Percentiles rank a stretch among this genome's conserved stretches.
These are phyloP conservation scores for Oostethus manadensis DNA, from an alignment of 2,113 vertebrate species.

Conservation along the genomic window DNA sequence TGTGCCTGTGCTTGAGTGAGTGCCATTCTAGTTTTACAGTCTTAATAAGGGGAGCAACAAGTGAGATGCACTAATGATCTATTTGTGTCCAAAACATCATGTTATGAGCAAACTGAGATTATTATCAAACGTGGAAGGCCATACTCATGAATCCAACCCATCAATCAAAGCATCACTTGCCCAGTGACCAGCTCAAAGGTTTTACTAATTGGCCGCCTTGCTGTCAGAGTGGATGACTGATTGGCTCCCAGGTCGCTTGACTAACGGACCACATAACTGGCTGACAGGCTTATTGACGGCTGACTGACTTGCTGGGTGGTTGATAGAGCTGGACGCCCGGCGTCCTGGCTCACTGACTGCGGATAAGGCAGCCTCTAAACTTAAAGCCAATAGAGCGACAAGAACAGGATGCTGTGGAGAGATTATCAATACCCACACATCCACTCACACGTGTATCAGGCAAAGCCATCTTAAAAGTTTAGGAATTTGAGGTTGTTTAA, in stretches of 20 bases:
- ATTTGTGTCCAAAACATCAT: constrained; percentile 8
- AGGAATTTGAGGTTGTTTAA: constrained; percentile 6
- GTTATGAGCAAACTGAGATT: constrained; percentile 3
- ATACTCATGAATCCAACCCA: background rate
- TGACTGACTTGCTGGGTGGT: constrained; percentile 43
- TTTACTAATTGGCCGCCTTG: constrained; percentile 38
- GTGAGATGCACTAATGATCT: constrained; percentile 19
- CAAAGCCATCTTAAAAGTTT: constrained; percentile 18
- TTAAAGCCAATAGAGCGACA: constrained; percentile 36
- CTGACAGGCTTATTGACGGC: constrained; percentile 55
- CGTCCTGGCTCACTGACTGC: constrained; percentile 28
- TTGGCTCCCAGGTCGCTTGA: constrained; percentile 42
- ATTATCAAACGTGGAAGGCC: constrained; percentile 6
- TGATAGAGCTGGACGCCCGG: constrained; percentile 44
- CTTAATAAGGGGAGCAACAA: background rate
- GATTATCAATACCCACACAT: constrained; percentile 38
- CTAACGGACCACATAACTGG: constrained; percentile 60
- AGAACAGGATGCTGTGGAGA: constrained; percentile 25
- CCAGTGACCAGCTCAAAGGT: constrained; percentile 19
- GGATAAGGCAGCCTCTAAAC: constrained; percentile 35
- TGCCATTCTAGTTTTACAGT: constrained; percentile 1
- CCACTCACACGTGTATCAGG: constrained; percentile 6
- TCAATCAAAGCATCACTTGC: constrained; percentile 14
- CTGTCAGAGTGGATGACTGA: constrained; percentile 37
- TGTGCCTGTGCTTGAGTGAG: constrained; percentile 3